These are phyloP conservation scores for Dryocosmus kuriphilus DNA, from an alignment of 2,888 invertebrate genomes.

Conservation along the genomic window DNA sequence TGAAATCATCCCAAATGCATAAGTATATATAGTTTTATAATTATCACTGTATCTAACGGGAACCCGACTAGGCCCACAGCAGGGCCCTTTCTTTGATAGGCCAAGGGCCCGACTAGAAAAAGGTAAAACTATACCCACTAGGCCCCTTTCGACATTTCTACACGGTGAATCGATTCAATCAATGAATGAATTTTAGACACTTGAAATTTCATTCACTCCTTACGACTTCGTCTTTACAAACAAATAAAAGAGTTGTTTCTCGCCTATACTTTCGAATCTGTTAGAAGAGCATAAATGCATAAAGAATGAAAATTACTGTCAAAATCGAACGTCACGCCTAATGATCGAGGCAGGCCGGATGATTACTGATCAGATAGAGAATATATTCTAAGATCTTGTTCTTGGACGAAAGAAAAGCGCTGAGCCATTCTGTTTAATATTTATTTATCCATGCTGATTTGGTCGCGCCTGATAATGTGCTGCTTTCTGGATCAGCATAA, in stretches of 20 bases:
- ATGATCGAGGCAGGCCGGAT: constrained; percentile 14
- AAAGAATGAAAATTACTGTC: constrained; percentile 13
- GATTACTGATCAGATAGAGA: constrained; percentile 16
- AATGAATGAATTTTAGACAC: too few relatives aligned
- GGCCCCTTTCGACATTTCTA: too few relatives aligned
- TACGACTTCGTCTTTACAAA: neutral
- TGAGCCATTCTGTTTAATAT: constrained; percentile 65
- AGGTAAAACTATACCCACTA: too few relatives aligned
- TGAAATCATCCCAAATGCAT: too few relatives aligned
- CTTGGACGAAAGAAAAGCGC: constrained; percentile 57
- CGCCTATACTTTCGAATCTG: neutral
- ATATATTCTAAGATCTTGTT: constrained; percentile 4
- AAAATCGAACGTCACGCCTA: constrained; percentile 1
- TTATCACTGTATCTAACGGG: too few relatives aligned
- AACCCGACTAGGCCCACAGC: too few relatives aligned
- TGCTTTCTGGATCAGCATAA: constrained; percentile 62
- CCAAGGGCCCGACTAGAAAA: too few relatives aligned
- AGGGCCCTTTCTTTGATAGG: too few relatives aligned
- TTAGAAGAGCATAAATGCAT: constrained; percentile 7
- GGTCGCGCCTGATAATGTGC: constrained; percentile 52
- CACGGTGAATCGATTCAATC: too few relatives aligned
- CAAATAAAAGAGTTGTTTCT: neutral
- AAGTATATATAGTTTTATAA: too few relatives aligned
- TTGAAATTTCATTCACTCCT: too few relatives aligned
- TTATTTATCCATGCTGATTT: constrained; percentile 60